These are phyloP conservation scores for Progne subis DNA, from an alignment of 2,113 vertebrate species.

Conservation along the genomic window DNA sequence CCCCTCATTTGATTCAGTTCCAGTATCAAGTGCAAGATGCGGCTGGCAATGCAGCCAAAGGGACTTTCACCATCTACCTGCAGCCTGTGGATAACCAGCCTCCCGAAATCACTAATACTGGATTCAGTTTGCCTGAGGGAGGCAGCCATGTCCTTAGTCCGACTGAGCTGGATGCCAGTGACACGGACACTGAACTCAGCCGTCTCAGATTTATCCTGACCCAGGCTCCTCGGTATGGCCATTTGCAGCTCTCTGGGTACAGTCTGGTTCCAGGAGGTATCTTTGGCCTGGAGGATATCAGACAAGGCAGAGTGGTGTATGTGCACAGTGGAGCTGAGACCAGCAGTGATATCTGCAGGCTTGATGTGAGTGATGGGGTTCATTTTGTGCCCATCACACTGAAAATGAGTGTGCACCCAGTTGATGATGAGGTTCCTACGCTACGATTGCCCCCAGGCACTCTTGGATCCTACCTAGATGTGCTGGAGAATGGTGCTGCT, in stretches of 20 bases:
- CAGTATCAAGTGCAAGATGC: conserved; percentile 88
- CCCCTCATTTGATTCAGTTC: conserved; percentile 87
- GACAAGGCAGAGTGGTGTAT: conserved; percentile 82
- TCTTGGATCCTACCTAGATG: conserved; percentile 88
- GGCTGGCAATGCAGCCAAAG: conserved; percentile 81
- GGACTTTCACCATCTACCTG: conserved; percentile 86
- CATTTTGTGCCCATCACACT: conserved; percentile 90
- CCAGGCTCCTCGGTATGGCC: conserved; percentile 84
- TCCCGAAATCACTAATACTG: conserved; percentile 90
- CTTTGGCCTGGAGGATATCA: conserved; percentile 86
- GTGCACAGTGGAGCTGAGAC: conserved; percentile 84
- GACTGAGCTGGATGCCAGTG: conserved; percentile 83
- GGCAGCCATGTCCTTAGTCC: conserved; percentile 82
- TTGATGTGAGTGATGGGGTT: conserved; percentile 91
- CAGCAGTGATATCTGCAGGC: conserved; percentile 79
- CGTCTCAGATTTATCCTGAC: conserved; percentile 86
- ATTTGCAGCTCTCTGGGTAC: conserved; percentile 77
- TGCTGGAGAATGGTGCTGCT: conserved; percentile 89
- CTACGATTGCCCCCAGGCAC: conserved; percentile 84
- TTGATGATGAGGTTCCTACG: conserved; percentile 82
- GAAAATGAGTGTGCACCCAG: conserved; percentile 82
- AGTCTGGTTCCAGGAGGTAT: conserved; percentile 77
- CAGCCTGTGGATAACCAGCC: conserved; percentile 94
- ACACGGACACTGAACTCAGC: conserved; percentile 84
- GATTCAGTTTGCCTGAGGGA: conserved; percentile 84